Percentiles rank a stretch among this genome's conserved stretches.
These are phyloP conservation scores for Peromyscus leucopus DNA, from an alignment of 2,113 vertebrate species.

Conservation along the genomic window DNA sequence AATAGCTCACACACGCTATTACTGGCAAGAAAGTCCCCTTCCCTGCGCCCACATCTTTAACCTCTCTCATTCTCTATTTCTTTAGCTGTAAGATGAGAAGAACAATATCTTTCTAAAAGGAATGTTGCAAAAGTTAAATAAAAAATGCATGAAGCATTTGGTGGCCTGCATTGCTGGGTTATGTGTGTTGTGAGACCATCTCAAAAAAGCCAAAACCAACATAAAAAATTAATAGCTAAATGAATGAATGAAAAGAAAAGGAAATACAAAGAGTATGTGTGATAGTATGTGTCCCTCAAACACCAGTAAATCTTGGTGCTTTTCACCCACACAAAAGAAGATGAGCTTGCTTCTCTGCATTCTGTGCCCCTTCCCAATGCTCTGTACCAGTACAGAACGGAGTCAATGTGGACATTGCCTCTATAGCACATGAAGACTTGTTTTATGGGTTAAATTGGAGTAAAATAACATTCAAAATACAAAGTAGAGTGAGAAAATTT, in stretches of 20 bases:
- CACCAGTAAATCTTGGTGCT: too few relatives aligned
- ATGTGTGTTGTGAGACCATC: background rate
- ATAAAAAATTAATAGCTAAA: background rate
- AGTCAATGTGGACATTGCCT: too few relatives aligned
- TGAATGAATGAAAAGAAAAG: background rate
- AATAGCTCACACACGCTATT: too few relatives aligned
- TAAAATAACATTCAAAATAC: background rate
- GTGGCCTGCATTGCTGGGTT: background rate
- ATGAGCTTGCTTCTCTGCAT: too few relatives aligned
- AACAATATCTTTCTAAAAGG: background rate
- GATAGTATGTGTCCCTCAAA: background rate
- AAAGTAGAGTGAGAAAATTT: background rate
- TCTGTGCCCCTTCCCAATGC: background rate
- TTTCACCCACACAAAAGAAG: accelerated
- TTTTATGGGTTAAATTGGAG: background rate
- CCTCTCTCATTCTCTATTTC: background rate
- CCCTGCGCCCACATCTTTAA: background rate
- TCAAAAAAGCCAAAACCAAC: background rate
- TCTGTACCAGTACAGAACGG: background rate
- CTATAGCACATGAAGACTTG: background rate
- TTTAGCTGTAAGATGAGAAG: background rate
- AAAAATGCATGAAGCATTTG: too few relatives aligned
- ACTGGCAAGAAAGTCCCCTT: background rate
- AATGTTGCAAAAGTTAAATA: background rate
- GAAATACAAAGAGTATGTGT: background rate